Evolutionary conservation across 2,888 invertebrate genomes (phyloP), one percentile per base, ranked within the genome.

Genomic region (Carterocephalus palaemon): DNA sequence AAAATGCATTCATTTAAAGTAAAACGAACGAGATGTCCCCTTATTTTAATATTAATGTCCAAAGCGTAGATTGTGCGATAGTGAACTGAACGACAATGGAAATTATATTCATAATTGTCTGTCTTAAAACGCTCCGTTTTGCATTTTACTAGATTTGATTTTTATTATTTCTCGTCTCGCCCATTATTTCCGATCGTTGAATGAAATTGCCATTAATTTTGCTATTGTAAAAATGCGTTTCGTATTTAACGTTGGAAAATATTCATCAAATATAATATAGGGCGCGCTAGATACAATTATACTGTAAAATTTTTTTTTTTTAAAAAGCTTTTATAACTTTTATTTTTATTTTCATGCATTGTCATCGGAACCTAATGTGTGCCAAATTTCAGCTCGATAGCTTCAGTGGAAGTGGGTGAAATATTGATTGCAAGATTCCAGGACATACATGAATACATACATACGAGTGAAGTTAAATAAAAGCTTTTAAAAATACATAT

Each of bases 1-100:
- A 74, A 82, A 82, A 79, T 74, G 75, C 79, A 82, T 80, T 84
- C 79, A 82, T 80, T 84, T 84, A 83, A 84, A 85, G 66, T 83
- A 75, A 76, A 82, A 67, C 82, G 69, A 62, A 65, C 56, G 53
- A 51, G 49, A 48, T 66, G 67, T 76, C 79, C 82, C 82, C 75
- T 82, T 64, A 80, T 81, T 83, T 80, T 64, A 80, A 82, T 84
- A 78, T 73, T 64, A 73, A 77, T 81, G 71, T 74, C 67, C 70
- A 53, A 64, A 34, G 54, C 51, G 19, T 17, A 41, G 45, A 46
- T 47, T 46, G 42, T 17, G 42, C 55, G 46, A 69, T 56, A 63
- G 46, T 62, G 54, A 56, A 51, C 66, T 47, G 37, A 55, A 61
- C 47, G 38, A 13, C 26, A 42, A 31, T 46, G 46, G 49, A 10